phyloP scores from a whole-genome alignment of 1,140 invertebrate species.

The Melanaphis sacchari region DNA sequence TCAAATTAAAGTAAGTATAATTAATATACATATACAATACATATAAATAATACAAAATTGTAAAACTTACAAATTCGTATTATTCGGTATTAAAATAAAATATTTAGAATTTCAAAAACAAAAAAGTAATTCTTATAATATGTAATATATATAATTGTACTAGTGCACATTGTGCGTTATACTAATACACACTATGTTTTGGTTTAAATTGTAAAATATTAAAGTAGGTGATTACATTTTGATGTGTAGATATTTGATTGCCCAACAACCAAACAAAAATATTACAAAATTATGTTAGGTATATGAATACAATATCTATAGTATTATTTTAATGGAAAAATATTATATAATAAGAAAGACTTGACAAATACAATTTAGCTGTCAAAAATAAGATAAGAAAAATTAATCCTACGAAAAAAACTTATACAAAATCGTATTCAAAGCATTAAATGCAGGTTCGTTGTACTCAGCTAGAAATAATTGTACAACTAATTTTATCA shows the following conservation, averaged over 20 bases:
- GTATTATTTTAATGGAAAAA: slow-evolving; percentile 16
- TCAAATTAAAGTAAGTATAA: not conserved
- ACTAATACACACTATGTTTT: not conserved
- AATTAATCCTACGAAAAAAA: not conserved
- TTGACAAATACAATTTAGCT: not conserved
- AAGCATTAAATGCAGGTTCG: not conserved
- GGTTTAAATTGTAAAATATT: not conserved
- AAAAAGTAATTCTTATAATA: not conserved
- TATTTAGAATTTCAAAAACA: not conserved
- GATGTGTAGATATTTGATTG: slow-evolving; percentile 14
- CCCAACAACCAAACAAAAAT: not conserved
- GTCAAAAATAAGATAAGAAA: slow-evolving; percentile 10
- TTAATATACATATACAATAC: not conserved
- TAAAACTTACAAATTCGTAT: not conserved
- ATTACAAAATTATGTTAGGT: not conserved
- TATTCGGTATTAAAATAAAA: not conserved
- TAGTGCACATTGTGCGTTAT: not conserved
- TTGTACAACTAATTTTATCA: not conserved
- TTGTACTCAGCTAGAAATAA: not conserved
- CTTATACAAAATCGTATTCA: not conserved
- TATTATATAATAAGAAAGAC: not conserved
- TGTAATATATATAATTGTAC: not conserved
- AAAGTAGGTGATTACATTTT: not conserved
- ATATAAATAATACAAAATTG: not conserved
- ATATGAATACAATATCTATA: not conserved